Evolutionary conservation across 2,113 vertebrate species (phyloP).

Genomic region (Narcine bancroftii): DNA sequence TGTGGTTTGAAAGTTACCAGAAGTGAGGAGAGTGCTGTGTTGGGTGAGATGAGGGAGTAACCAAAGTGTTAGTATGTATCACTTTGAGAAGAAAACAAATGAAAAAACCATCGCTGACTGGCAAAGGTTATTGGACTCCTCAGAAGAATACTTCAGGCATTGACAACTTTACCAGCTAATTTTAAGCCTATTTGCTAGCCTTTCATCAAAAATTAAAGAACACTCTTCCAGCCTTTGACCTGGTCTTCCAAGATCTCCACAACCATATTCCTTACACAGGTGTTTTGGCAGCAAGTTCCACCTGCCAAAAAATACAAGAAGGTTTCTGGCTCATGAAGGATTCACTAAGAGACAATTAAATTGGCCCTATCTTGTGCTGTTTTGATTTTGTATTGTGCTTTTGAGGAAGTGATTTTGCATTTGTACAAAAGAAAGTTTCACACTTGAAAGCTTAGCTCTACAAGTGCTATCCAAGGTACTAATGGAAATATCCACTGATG

Average conservation of each 20-base stretch:
- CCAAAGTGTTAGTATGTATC: no score
- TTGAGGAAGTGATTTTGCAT: neutral
- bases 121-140: neutral
- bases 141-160: neutral
- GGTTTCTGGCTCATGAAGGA: neutral
- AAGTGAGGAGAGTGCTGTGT: neutral
- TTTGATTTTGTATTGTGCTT: neutral
- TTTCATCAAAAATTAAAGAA: neutral
- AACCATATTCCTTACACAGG: neutral
- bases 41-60: no score
- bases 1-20: neutral
- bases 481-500: neutral
- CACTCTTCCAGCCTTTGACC: neutral
- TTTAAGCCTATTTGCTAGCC: neutral
- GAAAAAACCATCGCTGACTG: neutral
- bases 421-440: neutral
- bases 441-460: neutral
- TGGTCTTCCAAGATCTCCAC: neutral
- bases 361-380: neutral
- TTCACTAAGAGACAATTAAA: neutral
- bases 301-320: neutral
- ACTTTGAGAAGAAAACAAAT: neutral
- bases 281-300: neutral
- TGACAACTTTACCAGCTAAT: neutral
- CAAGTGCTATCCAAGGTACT: neutral